A percentile compares a stretch with the other conserved stretches of the same genome.
Evolutionary conservation across 92 coral and sea anemone genomes (phyloP).

Genomic region (Epizoanthus illoricatus): DNA sequence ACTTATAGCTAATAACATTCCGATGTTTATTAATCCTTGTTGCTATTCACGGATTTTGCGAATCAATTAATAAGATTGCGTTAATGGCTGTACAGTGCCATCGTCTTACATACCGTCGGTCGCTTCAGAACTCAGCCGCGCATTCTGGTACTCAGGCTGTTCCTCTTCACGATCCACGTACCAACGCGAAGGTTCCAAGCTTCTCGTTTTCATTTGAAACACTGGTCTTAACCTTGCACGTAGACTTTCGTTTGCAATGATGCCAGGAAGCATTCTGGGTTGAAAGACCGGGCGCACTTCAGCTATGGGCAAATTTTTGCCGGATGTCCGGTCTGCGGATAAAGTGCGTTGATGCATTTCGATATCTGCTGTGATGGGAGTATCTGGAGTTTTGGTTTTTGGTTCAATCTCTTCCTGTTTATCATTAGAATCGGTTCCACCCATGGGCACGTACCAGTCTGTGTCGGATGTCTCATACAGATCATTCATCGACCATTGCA

Average conservation of each 20-base stretch:
- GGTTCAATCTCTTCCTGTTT: background rate
- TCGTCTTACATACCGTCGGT: constrained; percentile 15
- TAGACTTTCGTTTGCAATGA: constrained; percentile 10
- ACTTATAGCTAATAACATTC: no score
- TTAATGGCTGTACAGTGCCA: no score
- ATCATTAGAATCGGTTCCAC: background rate
- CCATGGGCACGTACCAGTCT: constrained; percentile 29
- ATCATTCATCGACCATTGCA: constrained; percentile 22
- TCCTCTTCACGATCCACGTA: background rate
- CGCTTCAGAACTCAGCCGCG: background rate
- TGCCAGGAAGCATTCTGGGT: constrained; percentile 12
- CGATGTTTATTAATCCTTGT: no score
- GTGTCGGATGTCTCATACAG: constrained; percentile 25
- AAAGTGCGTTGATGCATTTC: background rate
- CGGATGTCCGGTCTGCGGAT: background rate
- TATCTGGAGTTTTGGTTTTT: background rate
- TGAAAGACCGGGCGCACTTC: constrained; percentile 32
- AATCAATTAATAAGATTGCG: no score
- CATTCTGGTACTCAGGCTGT: constrained; percentile 21
- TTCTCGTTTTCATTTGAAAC: constrained; percentile 25
- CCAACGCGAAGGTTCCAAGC: background rate
- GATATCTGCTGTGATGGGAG: background rate
- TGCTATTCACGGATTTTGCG: no score
- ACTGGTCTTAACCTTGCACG: constrained; percentile 25
- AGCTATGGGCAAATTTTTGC: constrained; percentile 7